Percentiles rank a stretch among this genome's conserved stretches.
phyloP scores from a whole-genome alignment of 2,888 invertebrate genomes.

The Chloroclysta siterata region DNA sequence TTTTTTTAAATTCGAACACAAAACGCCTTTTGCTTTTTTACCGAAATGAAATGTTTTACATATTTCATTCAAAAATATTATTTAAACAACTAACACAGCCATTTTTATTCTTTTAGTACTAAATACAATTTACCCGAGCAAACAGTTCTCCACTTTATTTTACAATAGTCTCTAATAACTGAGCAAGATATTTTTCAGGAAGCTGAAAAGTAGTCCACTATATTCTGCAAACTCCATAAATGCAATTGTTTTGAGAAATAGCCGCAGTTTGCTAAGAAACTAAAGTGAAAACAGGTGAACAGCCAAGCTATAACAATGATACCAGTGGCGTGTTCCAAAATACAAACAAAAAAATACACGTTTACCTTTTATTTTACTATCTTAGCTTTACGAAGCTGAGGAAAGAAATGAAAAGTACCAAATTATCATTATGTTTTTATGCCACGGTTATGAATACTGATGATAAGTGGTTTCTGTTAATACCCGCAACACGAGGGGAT shows the following conservation, averaged over 20 bases:
- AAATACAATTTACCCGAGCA: background rate
- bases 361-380: background rate
- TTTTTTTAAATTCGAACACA: too few relatives aligned
- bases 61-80: too few relatives aligned
- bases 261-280: slow-evolving; percentile 43
- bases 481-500: too few relatives aligned
- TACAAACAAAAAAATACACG: slow-evolving; percentile 23
- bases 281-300: slow-evolving; percentile 42
- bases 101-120: background rate
- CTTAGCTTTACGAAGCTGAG: background rate
- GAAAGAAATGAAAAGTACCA: background rate
- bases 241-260: slow-evolving; percentile 47
- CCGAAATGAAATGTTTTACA: too few relatives aligned
- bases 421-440: too few relatives aligned
- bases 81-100: background rate
- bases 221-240: slow-evolving; percentile 32
- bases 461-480: too few relatives aligned
- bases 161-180: slow-evolving; percentile 7
- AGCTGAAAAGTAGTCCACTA: slow-evolving; percentile 19
- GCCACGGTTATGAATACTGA: too few relatives aligned
- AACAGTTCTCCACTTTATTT: background rate
- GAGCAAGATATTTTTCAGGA: slow-evolving; percentile 21
- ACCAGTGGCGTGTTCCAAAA: slow-evolving; percentile 41
- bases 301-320: slow-evolving; percentile 40
- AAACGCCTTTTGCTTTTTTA: too few relatives aligned